Evolutionary conservation across 2,888 invertebrate species (phyloP), one percentile per base, ranked within the genome.

Genomic region (Micropterix aruncella): DNA sequence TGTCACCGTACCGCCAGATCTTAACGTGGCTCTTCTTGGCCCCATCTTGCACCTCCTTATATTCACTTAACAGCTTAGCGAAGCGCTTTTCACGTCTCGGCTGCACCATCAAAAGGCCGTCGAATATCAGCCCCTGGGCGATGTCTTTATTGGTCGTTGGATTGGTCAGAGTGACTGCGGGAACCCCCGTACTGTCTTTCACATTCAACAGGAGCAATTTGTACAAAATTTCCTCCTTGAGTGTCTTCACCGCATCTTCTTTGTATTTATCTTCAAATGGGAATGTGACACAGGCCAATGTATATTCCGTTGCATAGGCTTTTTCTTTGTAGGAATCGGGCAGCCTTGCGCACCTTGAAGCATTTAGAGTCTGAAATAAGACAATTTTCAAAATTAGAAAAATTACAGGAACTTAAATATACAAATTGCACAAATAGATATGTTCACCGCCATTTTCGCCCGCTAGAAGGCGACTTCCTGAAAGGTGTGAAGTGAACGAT

Each of bases 1-100:
- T 92, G 66, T 99, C 99, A n/a, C 99, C 99, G 61, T 97, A 97
- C 59, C 88, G 84, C 97, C 97, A 99, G 56, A 99, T 83, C 65
- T 87, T 89, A 55, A 81, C 74, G 62, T 92, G 91, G 53, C 81
- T 78, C 56, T 80, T 80, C 67, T 88, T 86, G 16, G 96, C 96
- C 51, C 78, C 75, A 50, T 88, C 83, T 63, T 95, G 89, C 39
- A 93, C 91, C 46, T 78, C 79, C 58, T 76, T 77, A 66, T 95
- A 96, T 56, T 90, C 88, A 38, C 75, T 66, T 62, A 86, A 79
- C 61, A 94, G 63, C 59, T 80, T 78, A 48, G 80, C 78, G 51
- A 95, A 77, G 53, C 90, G 79, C 51, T 80, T 80, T 57, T 94
- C 94, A 52, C 85, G 81, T 50, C 83, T 70, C 47, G 75, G 73